These are phyloP conservation scores for fruit fly (Drosophila melanogaster) DNA, from an alignment of 1,140 invertebrate species.

Conservation along the genomic window Release_6_plus_ISO1_MT NT_033779.5:6824001-6824500, in stretches of 20 bases:
- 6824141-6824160: conserved; percentile 83
- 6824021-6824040: conserved; percentile 25
- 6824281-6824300: conserved; percentile 24
- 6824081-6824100: conserved; percentile 29
- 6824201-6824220: conserved; percentile 42
- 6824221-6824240: conserved; percentile 63
- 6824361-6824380: conserved; percentile 56
- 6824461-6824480: too few relatives aligned
- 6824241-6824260: conserved; percentile 15
- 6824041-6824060: conserved; percentile 83
- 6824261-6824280: conserved; percentile 36
- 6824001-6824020: conserved; percentile 43
- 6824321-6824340: conserved; percentile 78
- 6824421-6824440: background rate
- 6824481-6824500: too few relatives aligned
- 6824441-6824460: background rate
- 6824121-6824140: conserved; percentile 73
- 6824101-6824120: conserved; percentile 83
- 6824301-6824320: conserved; percentile 62
- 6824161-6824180: conserved; percentile 83
- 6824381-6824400: conserved; percentile 7
- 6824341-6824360: conserved; percentile 71
- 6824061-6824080: conserved; percentile 35
- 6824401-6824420: background rate
- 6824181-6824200: conserved; percentile 73